Base-by-base conservation (phyloP, 2,888 invertebrate species). In the Antitype chi region DNA sequence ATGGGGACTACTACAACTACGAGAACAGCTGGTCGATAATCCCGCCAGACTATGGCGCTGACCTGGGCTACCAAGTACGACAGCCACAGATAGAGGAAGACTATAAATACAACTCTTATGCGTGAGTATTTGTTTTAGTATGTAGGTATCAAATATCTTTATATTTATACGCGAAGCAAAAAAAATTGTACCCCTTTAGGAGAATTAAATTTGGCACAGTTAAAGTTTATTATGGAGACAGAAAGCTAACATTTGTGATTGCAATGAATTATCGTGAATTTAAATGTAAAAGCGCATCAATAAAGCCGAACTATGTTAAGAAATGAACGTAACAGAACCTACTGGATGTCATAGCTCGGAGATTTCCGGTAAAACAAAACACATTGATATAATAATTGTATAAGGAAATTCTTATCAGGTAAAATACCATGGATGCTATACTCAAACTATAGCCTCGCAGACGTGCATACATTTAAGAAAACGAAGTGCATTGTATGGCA, bases 1-100 rank as follows among this genome's bases (percentile, higher is more conserved):
- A 97, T 80, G 94, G 95, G 78, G 97, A 97, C 80, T 98, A 97
- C 78, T 96, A 95, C 82, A 94, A 93, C 82, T 97, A 97, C 89
- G 98, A 98, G 89, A 97, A 97, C 88, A 97, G 97, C 90, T 98
- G 98, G 98, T 97, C 98, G 78, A 97, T 97, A 86, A 97, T 98
- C 86, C 98, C 98, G 17, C 97, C 98, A 90, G 98, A 98, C 93
- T 98, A 98, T 92, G 97, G 97, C 60, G 97, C 96, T 82, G 96
- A 96, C 92, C 97, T 94, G 11, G 91, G 88, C 71, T 95, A 94
- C 88, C 95, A 95, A 88, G 88, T 92, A 15, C 90, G 96, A 3
- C 95, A 95, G 84, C 93, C 94, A 72, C 95, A 94, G 78, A 77
- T 91, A 7, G 98, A 98, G 64, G 98, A 98, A 70, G 98, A 98